A percentile compares a stretch with the other conserved stretches of the same genome.
phyloP scores from a whole-genome alignment of 2,113 vertebrate species.

The Peucedramus taeniatus region DNA sequence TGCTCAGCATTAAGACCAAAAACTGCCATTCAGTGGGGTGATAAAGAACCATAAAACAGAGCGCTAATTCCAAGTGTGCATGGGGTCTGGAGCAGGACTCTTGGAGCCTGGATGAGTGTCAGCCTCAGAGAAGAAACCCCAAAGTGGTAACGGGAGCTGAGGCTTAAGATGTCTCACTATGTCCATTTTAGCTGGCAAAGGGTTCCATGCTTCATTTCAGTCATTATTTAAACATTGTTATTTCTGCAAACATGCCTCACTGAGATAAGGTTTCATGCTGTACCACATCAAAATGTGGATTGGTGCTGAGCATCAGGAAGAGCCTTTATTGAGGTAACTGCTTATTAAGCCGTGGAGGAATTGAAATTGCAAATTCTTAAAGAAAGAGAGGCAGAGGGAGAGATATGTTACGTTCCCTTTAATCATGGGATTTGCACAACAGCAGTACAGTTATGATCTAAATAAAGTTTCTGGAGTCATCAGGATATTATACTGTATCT shows the following conservation, averaged over 20 bases:
- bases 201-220: slow-evolving; percentile 73
- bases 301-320: slow-evolving; percentile 41
- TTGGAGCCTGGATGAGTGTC: slow-evolving; percentile 28
- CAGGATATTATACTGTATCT: slow-evolving; percentile 64
- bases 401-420: slow-evolving; percentile 55
- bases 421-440: slow-evolving; percentile 70
- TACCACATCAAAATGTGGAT: slow-evolving; percentile 71
- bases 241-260: slow-evolving; percentile 76
- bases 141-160: slow-evolving; percentile 45
- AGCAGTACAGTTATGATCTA: slow-evolving; percentile 65
- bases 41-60: slow-evolving; percentile 30
- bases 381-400: background rate
- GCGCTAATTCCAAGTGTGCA: slow-evolving; percentile 36
- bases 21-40: slow-evolving; percentile 23
- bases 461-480: slow-evolving; percentile 67
- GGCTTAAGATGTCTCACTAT: slow-evolving; percentile 61
- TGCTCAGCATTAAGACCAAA: slow-evolving; percentile 49
- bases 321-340: slow-evolving; percentile 66
- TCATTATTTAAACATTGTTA: slow-evolving; percentile 77
- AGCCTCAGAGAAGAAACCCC: slow-evolving; percentile 55
- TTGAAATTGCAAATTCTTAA: slow-evolving; percentile 58
- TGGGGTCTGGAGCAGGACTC: slow-evolving; percentile 21
- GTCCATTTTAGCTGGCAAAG: slow-evolving; percentile 70
- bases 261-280: slow-evolving; percentile 76
- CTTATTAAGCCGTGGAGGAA: slow-evolving; percentile 70